Conservation (phyloP, 2,888 invertebrate species). For the Crossocerus cetratus region DNA sequence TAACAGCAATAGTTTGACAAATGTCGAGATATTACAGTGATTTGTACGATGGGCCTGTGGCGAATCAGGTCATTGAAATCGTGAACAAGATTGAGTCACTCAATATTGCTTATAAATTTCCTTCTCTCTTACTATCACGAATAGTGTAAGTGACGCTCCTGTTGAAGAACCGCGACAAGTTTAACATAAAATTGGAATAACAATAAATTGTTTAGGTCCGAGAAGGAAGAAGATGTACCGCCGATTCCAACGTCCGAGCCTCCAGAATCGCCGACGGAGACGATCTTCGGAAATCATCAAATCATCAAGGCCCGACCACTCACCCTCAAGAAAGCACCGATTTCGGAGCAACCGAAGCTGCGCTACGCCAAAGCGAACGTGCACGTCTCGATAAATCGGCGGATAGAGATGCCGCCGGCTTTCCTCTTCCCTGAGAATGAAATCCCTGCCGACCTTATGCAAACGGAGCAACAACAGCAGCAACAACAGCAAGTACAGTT, state of each 20-base stretch:
- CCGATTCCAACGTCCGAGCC: constrained; percentile 75
- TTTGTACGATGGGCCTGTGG: background rate
- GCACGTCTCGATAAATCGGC: constrained; percentile 83
- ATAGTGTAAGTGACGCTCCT: background rate
- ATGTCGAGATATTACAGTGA: background rate
- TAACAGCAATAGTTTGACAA: too few species aligned
- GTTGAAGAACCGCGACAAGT: background rate
- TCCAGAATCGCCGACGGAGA: constrained; percentile 74
- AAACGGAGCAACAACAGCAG: constrained; percentile 72
- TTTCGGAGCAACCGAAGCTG: constrained; percentile 88
- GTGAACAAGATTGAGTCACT: background rate
- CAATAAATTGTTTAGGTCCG: constrained; percentile 53
- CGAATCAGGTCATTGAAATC: background rate
- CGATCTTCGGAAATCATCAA: constrained; percentile 66
- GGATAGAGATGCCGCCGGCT: constrained; percentile 90
- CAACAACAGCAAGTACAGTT: constrained; percentile 64
- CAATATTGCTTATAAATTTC: background rate
- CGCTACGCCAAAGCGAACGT: constrained; percentile 81
- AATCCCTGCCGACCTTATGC: constrained; percentile 80
- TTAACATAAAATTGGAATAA: background rate
- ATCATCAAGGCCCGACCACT: constrained; percentile 89
- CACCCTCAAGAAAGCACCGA: constrained; percentile 89
- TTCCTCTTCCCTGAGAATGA: constrained; percentile 89
- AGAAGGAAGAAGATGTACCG: constrained; percentile 73
- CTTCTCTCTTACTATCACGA: background rate